Percentiles rank a stretch among this genome's conserved stretches.
phyloP scores from a whole-genome alignment of 1,140 invertebrate genomes.

The Drosophila ercepeae region DNA sequence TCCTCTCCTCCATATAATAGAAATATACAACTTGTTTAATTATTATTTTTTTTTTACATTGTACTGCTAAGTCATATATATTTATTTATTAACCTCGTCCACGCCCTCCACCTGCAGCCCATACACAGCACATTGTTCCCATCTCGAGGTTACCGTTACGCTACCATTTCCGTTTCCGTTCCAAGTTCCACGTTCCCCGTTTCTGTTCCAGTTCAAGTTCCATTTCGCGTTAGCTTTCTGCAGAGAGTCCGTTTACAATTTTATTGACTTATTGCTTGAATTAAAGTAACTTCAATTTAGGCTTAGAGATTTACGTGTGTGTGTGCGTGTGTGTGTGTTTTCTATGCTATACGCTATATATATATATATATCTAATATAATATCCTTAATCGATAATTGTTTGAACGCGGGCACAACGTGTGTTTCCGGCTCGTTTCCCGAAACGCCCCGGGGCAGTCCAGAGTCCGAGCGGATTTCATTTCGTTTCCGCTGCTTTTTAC shows the following conservation, averaged over 20 bases:
- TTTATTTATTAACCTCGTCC: conserved; percentile 41
- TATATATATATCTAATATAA: conserved; percentile 3
- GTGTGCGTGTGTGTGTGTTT: conserved; percentile 19
- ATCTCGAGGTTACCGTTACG: too few species aligned
- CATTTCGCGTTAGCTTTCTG: too few species aligned
- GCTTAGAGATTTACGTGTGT: conserved; percentile 26
- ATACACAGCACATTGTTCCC: too few species aligned
- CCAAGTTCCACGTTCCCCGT: conserved; percentile 1
- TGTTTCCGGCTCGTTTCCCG: too few species aligned
- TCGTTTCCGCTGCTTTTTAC: conserved; percentile 37
- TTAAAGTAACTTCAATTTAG: conserved; percentile 51
- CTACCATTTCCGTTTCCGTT: background rate
- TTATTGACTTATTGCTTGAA: conserved; percentile 17
- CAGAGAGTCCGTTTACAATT: background rate
- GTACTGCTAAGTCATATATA: conserved; percentile 38
- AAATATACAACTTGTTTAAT: background rate
- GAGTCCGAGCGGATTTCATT: too few species aligned
- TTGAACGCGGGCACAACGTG: conserved; percentile 7
- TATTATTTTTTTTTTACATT: background rate
- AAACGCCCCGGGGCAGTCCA: background rate
- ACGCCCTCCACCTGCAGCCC: background rate
- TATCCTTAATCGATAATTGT: conserved; percentile 46
- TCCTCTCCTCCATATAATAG: background rate
- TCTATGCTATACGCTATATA: conserved; percentile 36
- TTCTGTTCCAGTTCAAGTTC: too few species aligned